Conservation (phyloP, 2,113 vertebrate genomes). For the Neofelis nebulosa region DNA sequence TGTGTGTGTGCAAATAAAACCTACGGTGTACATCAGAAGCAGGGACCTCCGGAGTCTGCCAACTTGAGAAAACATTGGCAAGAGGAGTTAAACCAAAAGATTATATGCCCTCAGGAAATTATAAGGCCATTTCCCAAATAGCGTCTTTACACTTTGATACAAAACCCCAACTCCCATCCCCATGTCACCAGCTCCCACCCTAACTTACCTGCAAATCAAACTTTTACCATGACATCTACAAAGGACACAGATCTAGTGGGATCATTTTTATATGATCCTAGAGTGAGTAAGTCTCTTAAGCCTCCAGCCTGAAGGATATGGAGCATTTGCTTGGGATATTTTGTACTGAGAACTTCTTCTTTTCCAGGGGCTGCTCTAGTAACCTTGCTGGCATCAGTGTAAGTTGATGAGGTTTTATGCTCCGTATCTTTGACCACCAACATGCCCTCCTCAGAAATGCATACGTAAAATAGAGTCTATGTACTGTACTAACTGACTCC, state of each 20-base stretch:
- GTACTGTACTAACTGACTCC: neutral
- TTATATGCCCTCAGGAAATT: neutral
- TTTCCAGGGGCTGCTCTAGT: neutral
- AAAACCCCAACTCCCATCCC: neutral
- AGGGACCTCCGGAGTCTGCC: neutral
- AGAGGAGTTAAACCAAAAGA: neutral
- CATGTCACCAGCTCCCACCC: neutral
- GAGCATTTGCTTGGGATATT: neutral
- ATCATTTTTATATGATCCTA: neutral
- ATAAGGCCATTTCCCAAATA: neutral
- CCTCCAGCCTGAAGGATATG: neutral
- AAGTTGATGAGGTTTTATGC: neutral
- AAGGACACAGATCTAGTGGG: neutral
- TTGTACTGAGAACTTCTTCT: neutral
- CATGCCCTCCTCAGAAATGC: neutral
- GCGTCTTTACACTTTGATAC: neutral
- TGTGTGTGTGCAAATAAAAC: constrained; percentile 33
- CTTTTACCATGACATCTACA: neutral
- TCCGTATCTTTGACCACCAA: neutral
- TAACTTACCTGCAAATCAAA: neutral
- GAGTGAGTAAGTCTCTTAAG: neutral
- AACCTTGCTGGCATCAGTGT: neutral
- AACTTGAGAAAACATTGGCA: neutral
- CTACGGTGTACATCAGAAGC: neutral
- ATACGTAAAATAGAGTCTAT: neutral